Evolutionary conservation across 2,888 invertebrate genomes (phyloP), one percentile per base, ranked within the genome.

Genomic region (Melipona bicolor): DNA sequence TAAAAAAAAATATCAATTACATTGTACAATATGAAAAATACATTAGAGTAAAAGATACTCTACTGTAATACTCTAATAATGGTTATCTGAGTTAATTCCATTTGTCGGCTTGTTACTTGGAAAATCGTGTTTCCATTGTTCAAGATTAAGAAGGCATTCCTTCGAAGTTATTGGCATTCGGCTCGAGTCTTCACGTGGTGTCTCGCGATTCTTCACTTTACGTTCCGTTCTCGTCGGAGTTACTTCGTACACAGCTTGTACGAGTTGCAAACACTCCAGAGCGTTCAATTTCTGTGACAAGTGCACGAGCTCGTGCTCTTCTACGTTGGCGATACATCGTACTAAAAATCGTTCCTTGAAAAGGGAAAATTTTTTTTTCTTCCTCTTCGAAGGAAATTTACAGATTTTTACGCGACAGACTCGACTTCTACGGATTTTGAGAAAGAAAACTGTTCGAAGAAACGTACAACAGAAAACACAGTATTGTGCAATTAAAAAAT

Each of bases 41-140:
- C 5, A n/a, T 59, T 0, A 11, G 56, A 59, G 24, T 24, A 15
- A 15, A 15, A 24, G n/a, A 59, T n/a, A n/a, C 0, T 24, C 5
- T 15, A n/a, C 5, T 15, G 5, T 15, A 59, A 5, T 4, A n/a
- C 4, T 56, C 21, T 54, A 54, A n/a, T 54, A 54, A 4, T 11
- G 19, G n/a, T 56, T n/a, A 4, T 56, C 13, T n/a, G 13, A 56
- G 5, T 43, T 59, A 13, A 24, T 43, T 64, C 49, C 27, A 32
- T 32, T 64, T 64, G 11, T 50, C 6, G 27, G 4, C 2, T 17
- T 54, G 43, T 81, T 73, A 91, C 92, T 88, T 82, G 91, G 89
- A 62, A 88, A 89, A 74, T 86, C 83, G 32, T 80, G 77, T 50
- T 86, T 87, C 92, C 91, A 91, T 36, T 89, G 80, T 67, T 84